These are phyloP conservation scores for Melanotus villosus DNA, from an alignment of 2,888 invertebrate genomes.

Conservation along the genomic window DNA sequence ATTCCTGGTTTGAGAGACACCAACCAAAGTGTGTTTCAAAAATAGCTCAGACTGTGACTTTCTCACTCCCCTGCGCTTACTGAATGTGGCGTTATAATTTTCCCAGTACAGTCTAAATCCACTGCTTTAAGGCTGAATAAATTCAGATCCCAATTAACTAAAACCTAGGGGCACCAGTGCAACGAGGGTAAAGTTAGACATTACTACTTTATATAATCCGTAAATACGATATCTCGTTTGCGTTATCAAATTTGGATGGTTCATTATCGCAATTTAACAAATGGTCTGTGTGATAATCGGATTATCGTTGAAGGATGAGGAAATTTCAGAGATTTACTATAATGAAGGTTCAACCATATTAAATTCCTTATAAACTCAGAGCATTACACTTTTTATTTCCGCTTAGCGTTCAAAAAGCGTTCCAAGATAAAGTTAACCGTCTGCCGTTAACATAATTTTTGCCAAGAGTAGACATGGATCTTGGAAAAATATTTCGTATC, in stretches of 20 bases:
- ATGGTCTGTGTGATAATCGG: slow-evolving; percentile 63
- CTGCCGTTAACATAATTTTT: too few relatives aligned
- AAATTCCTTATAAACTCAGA: slow-evolving; percentile 8
- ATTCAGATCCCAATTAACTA: slow-evolving; percentile 64
- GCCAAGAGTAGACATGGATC: not conserved
- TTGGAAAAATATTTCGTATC: too few relatives aligned
- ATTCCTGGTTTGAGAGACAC: slow-evolving; percentile 48
- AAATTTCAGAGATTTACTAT: slow-evolving; percentile 35
- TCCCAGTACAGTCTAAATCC: slow-evolving; percentile 41
- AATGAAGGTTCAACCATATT: slow-evolving; percentile 22
- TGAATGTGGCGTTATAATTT: slow-evolving; percentile 36
- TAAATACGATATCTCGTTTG: slow-evolving; percentile 65
- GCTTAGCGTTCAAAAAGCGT: not conserved
- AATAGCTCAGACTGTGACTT: slow-evolving; percentile 49
- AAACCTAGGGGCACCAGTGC: slow-evolving; percentile 61
- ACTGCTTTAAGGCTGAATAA: slow-evolving; percentile 62
- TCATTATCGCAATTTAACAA: slow-evolving; percentile 68
- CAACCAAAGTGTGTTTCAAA: slow-evolving; percentile 48
- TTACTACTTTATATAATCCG: slow-evolving; percentile 65
- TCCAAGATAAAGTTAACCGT: too few relatives aligned
- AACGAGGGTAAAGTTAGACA: slow-evolving; percentile 62
- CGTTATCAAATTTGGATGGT: slow-evolving; percentile 67
- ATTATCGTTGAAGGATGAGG: slow-evolving; percentile 47
- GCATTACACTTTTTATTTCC: not conserved
- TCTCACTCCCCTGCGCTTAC: slow-evolving; percentile 16